Evolutionary conservation across 2,113 vertebrate species (phyloP), one percentile per base, ranked within the genome.

Genomic region (Bubo scandiacus): DNA sequence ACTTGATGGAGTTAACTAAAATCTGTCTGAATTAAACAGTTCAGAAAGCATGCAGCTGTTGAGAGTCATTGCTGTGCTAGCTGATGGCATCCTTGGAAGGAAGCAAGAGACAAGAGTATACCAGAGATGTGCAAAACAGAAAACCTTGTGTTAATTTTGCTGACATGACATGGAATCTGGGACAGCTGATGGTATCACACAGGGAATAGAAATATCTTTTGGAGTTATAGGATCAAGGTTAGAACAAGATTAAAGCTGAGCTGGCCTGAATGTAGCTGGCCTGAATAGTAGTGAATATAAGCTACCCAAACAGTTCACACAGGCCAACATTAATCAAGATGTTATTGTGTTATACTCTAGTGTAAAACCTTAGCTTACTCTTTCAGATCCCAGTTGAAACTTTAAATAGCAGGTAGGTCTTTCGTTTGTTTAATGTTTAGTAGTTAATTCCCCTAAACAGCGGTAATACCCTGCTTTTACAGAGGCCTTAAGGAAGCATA

Each of bases 211-310:
- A 95, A 91, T 22, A 80, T 78, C 29, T 88, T 95, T 95, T 82
- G 84, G 77, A 81, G 66, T 94, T 94, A 85, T 0, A 91, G 83
- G 81, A 91, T 92, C 94, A 95, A 95, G 84, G 89, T 82, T 91
- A 82, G 66, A 95, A 90, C 43, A 91, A 95, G 89, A 97, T 82
- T 91, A 97, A 95, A 95, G 79, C 78, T 73, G 58, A 95, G 70
- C 81, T 88, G 78, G 58, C 88, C 40, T 81, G 83, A 94, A 92
- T 68, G 55, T 65, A 71, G 55, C 61, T 92, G 72, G 52, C 49
- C 66, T 36, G 36, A 55, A 89, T 20, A 71, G 75, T 12, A 79
- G 65, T 65, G 68, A 72, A 88, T 91, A 81, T 65, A 77, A 89
- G 42, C 45, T 90, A 94, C 47, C 32, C 73, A 83, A 81, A 87